Evolutionary conservation across 1,140 invertebrate species (phyloP), one percentile per base, ranked within the genome.

Genomic region (Drosophila sulfurigaster): DNA sequence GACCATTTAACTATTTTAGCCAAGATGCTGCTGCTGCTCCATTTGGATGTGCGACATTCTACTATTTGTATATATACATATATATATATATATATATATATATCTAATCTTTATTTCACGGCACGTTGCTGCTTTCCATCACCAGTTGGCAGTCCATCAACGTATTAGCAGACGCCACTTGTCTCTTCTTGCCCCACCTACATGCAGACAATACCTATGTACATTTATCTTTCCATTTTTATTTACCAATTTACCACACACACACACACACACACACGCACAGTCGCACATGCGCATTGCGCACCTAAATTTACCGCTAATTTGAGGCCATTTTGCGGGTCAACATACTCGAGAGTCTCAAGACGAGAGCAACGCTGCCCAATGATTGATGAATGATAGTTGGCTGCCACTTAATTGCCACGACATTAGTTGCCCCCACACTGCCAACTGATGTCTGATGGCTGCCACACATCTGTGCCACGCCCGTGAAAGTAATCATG

Each of bases 1-100:
- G 82, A 67, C 82, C 87, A 75, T 81, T 86, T 87, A 86, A 73
- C 82, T 86, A 86, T 87, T 86, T 86, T 87, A 71, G 78, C 67
- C 74, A 13, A 43, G 41, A 43, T 43, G 41, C 41, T 43, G 80
- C 75, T 70, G 75, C 60, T 82, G 75, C 75, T 82, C 71, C 75
- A 82, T 71, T 70, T 57, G 58, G 67, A 62, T 41, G 63, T 51
- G 66, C 72, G 62, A 68, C 62, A 48, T 68, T 77, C 8, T 25
- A 25, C 20, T 25, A 25, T 25, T 4, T 25, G 20, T 25, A 25
- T 25, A 25, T 25, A 25, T 25, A 25, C 4, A 25, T 25, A 25
- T 3, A 25, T 25, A 0, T 25, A 20, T 20, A 20, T 20, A 25
- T 25, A 0, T 25, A 25, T 4, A 25, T 4, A 25, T 25, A 11